Evolutionary conservation across 2,888 invertebrate species (phyloP), one percentile per base, ranked within the genome.

Genomic region (Ophion costatus): DNA sequence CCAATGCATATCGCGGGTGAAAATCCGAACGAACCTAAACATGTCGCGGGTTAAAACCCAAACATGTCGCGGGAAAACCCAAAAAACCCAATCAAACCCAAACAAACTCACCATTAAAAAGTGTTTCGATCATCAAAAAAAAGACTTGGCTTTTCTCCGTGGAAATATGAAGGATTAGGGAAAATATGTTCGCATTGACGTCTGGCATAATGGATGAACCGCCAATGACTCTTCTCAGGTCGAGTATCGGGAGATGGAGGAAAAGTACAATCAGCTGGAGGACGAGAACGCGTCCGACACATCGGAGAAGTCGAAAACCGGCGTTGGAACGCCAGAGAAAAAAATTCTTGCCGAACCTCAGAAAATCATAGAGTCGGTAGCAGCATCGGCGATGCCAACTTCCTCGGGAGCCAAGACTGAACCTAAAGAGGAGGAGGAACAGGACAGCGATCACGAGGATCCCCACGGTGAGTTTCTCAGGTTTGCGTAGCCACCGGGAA

Each of bases 381-480:
- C 94, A 11, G 94, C 95, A 11, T 94, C 95, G 57, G 95, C 95
- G 87, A 94, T 91, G 5, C 89, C 95, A 0, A 94, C 95, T n/a
- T 94, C 95, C 0, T 94, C 95, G 82, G 94, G 94, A 3, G 94
- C 94, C 0, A 94, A 94, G 80, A 94, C 94, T 7, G 93, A 92
- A 82, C 87, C 91, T 0, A 95, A 95, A 79, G 90, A 92, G 77
- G 89, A 94, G 80, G 95, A 96, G 77, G 94, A 94, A 14, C 95
- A 95, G 89, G 95, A 94, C 86, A 96, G 96, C 78, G 96, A 96
- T 92, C 95, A 96, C 61, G 96, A 96, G 93, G 96, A 96, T 92
- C 95, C 95, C 11, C 94, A 95, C 71, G 94, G 95, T 90, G 94
- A 17, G 80, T 67, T 29, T 59, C 38, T 29, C 9, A 1, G 10